phyloP scores from a whole-genome alignment of 2,113 vertebrate species.

The Otis tarda region DNA sequence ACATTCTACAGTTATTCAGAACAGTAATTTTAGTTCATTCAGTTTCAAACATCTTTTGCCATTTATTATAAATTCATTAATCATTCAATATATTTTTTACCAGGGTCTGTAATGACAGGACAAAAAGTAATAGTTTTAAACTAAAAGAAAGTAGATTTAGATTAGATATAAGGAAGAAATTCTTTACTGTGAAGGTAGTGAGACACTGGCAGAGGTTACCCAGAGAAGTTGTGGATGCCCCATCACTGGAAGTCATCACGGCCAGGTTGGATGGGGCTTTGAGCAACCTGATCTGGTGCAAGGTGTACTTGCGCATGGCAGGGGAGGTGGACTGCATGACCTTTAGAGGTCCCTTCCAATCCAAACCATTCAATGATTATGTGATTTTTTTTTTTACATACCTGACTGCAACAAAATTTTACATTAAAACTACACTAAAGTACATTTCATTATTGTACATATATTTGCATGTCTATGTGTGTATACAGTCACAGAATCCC shows the following conservation, averaged over 20 bases:
- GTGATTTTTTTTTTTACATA: neutral
- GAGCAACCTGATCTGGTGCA: neutral
- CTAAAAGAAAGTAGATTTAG: neutral
- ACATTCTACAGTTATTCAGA: neutral
- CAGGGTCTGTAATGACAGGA: neutral
- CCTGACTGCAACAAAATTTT: neutral
- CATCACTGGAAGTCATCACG: neutral
- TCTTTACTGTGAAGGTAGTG: accelerated
- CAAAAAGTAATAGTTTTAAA: neutral
- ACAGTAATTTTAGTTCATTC: neutral
- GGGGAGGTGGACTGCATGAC: accelerated
- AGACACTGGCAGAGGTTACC: neutral
- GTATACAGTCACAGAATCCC: neutral
- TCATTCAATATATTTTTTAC: neutral
- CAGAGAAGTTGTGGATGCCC: too few relatives aligned
- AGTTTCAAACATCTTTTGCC: neutral
- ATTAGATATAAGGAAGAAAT: neutral
- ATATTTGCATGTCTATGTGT: neutral
- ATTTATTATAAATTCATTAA: neutral
- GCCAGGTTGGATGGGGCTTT: neutral
- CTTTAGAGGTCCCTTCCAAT: neutral
- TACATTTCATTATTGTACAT: neutral
- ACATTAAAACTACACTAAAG: neutral
- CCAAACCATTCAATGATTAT: neutral
- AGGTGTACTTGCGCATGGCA: accelerated